These are phyloP conservation scores for Tipula helvola DNA, from an alignment of 2,888 invertebrate species.

Conservation along the genomic window DNA sequence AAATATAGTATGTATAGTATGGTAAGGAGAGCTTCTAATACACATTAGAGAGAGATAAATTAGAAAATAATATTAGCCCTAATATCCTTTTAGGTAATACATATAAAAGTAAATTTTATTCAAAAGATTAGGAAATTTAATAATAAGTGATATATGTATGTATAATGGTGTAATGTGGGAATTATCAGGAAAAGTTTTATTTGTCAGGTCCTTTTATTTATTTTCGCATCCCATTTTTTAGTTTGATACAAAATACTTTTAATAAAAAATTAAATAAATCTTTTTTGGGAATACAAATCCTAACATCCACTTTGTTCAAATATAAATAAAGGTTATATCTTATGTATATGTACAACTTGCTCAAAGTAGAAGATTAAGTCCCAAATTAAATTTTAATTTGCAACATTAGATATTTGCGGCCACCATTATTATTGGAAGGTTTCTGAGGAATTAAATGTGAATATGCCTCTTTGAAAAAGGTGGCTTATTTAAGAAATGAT, in stretches of 20 bases:
- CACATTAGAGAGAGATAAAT: neutral
- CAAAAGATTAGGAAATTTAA: neutral
- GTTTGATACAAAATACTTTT: neutral
- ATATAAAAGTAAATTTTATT: neutral
- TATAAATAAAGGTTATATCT: too few species aligned
- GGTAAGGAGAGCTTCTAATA: neutral
- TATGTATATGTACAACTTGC: too few species aligned
- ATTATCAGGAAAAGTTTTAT: neutral
- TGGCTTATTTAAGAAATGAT: too few species aligned
- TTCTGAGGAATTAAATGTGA: too few species aligned
- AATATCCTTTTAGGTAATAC: neutral
- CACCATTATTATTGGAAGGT: too few species aligned
- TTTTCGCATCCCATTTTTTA: neutral
- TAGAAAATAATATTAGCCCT: neutral
- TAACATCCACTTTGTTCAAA: too few species aligned
- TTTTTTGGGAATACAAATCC: neutral
- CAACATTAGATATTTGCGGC: too few species aligned
- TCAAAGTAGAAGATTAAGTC: too few species aligned
- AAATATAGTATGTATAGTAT: neutral
- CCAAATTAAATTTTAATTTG: too few species aligned
- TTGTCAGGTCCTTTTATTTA: neutral
- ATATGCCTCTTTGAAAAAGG: too few species aligned
- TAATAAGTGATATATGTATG: neutral
- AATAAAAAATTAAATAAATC: neutral
- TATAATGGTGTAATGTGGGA: neutral